Conservation (phyloP, 2,113 vertebrate genomes). For the Tichodroma muraria region DNA sequence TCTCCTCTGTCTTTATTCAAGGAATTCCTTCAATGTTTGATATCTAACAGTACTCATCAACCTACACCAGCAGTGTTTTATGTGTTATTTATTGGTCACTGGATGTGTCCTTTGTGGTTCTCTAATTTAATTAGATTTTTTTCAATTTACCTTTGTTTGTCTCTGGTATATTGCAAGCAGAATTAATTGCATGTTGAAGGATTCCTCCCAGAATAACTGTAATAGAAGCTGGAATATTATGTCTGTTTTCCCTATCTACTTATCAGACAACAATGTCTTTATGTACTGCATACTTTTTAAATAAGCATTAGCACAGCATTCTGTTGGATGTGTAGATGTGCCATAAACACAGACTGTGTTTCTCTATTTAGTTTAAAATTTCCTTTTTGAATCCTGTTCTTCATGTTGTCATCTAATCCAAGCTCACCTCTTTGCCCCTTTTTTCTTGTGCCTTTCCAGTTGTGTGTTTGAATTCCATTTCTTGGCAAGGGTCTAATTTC, state of each 20-base stretch:
- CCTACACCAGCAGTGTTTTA: neutral
- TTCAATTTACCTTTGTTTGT: conserved; percentile 31
- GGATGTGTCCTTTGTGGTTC: conserved; percentile 5
- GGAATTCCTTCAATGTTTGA: neutral
- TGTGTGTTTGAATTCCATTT: neutral
- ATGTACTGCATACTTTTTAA: neutral
- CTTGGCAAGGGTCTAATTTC: neutral
- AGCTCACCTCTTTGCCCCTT: neutral
- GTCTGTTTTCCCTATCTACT: neutral
- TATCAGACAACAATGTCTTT: neutral
- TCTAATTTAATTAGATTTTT: conserved; percentile 40
- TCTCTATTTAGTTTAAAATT: neutral
- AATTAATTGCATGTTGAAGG: conserved; percentile 17
- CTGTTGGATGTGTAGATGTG: neutral
- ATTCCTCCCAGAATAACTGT: neutral
- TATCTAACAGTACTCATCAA: neutral
- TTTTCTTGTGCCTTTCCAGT: neutral
- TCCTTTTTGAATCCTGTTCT: neutral
- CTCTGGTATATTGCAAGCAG: neutral
- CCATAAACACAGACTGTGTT: neutral
- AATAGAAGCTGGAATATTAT: neutral
- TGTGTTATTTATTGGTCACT: conserved; percentile 22
- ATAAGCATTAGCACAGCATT: neutral
- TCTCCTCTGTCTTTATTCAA: neutral
- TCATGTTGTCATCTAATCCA: neutral